These are phyloP conservation scores for Phymastichus coffea DNA, from an alignment of 1,140 invertebrate genomes.

Conservation along the genomic window DNA sequence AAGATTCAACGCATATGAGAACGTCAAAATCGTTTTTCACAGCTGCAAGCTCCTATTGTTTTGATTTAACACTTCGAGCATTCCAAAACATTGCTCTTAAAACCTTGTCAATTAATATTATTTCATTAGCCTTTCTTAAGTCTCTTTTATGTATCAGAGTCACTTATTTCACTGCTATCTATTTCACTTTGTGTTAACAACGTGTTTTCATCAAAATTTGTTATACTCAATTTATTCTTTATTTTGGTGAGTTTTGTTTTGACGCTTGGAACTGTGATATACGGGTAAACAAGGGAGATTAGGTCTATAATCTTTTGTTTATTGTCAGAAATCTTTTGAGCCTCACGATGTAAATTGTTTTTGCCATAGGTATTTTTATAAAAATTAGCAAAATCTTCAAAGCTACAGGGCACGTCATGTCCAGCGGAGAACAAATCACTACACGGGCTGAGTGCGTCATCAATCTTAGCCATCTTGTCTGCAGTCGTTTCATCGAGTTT, in stretches of 20 bases:
- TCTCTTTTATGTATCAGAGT: too few relatives aligned
- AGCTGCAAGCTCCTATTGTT: background rate
- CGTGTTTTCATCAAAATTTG: too few relatives aligned
- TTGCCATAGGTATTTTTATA: background rate
- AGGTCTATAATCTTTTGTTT: too few relatives aligned
- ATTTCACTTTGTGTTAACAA: too few relatives aligned
- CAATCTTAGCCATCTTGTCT: background rate
- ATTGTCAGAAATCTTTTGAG: too few relatives aligned
- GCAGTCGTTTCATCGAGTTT: too few relatives aligned
- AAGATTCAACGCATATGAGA: constrained; percentile 2
- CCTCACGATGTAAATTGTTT: background rate
- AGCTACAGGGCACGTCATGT: background rate
- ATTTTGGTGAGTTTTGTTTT: too few relatives aligned
- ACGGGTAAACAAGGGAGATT: background rate
- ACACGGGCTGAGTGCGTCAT: background rate
- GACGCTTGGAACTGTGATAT: too few relatives aligned
- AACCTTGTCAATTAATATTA: too few relatives aligned
- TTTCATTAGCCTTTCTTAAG: too few relatives aligned
- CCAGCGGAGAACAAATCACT: background rate
- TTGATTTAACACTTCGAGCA: background rate
- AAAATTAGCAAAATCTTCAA: background rate
- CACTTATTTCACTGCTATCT: too few relatives aligned
- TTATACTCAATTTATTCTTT: too few relatives aligned
- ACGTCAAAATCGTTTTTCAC: constrained; percentile 2
- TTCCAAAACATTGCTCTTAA: constrained; percentile 1